These are phyloP conservation scores for Drosophila sturtevanti DNA, from an alignment of 1,140 invertebrate species.

Conservation along the genomic window DNA sequence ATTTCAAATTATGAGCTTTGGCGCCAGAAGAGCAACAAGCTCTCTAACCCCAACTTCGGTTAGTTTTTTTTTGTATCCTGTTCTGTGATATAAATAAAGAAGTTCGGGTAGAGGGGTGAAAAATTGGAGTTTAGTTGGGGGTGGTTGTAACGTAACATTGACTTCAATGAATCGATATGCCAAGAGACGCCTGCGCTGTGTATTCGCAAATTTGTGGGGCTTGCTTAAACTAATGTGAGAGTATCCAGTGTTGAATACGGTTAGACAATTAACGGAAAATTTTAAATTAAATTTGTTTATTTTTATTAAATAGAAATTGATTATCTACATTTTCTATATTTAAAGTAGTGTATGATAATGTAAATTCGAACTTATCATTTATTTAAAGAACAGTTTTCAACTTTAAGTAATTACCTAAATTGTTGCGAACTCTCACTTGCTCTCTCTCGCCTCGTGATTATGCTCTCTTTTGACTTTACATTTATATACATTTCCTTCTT, in stretches of 20 bases:
- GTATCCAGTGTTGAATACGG: slow-evolving; percentile 46
- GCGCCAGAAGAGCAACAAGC: slow-evolving; percentile 11
- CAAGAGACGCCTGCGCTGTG: slow-evolving; percentile 49
- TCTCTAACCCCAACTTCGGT: neutral
- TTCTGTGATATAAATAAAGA: slow-evolving; percentile 50
- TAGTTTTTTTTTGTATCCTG: slow-evolving; percentile 14
- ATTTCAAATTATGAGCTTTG: slow-evolving; percentile 32
- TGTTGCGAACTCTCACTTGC: slow-evolving; percentile 6
- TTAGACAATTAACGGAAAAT: slow-evolving; percentile 38
- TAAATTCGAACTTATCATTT: neutral
- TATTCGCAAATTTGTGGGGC: slow-evolving; percentile 12
- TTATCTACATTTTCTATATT: neutral
- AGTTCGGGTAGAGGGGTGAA: neutral
- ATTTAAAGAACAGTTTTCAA: neutral
- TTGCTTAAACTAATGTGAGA: slow-evolving; percentile 7
- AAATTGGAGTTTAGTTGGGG: slow-evolving; percentile 32
- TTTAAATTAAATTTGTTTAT: neutral
- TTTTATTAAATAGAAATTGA: slow-evolving; percentile 10
- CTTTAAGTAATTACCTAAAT: neutral
- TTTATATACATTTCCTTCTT: slow-evolving; percentile 49
- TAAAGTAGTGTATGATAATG: neutral
- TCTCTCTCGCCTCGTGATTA: slow-evolving; percentile 1
- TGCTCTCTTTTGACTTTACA: slow-evolving; percentile 38
- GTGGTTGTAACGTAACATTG: slow-evolving; percentile 45
- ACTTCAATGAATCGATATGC: slow-evolving; percentile 73